Evolutionary conservation across 2,797 vertebrate species (phyloP), one percentile per base, ranked within the genome.

Genomic region (Sebastes nivosus): DNA sequence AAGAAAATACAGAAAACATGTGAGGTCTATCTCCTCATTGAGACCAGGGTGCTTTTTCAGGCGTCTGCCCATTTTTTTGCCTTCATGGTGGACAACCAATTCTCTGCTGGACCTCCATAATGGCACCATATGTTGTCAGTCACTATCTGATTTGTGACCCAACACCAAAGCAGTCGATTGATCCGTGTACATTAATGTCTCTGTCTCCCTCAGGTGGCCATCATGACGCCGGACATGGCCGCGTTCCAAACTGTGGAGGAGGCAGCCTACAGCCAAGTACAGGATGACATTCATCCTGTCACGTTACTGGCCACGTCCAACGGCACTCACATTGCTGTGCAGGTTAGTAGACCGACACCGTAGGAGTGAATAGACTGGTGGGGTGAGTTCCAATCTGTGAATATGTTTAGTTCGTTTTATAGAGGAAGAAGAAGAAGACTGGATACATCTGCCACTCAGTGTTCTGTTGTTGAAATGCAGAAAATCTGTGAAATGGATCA

Each of bases 301-400:
- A 99, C 98, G 0, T 94, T 99, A 90, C 91, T 99, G 92, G 98
- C 99, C 89, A 99, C 99, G 8, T 98, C 99, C 82, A 99, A 99
- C n/a, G 99, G 99, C 92, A 99, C 98, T 79, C 99, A 99, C 93
- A 99, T 99, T 77, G 98, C 99, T 84, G 99, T 99, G 63, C 98
- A 99, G 97, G 99, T 99, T 89, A 55, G 90, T 92, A 68, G 46
- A 72, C 22, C 4, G 2, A 54, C 27, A n/a, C 12, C n/a, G 16
- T 36, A 67, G 36, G 14, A 72, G 42, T 16, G 24, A 76, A 58
- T 66, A 29, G 11, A 32, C 12, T 57, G 32, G 54, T 68, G 54
- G 20, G n/a, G 22, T 32, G 67, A 69, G 46, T 67, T 55, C 4
- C 9, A 20, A 2, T 46, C 29, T 42, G 57, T 76, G 18, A 24